phyloP scores from a whole-genome alignment of 2,113 vertebrate genomes.

The Accipiter cooperii region DNA sequence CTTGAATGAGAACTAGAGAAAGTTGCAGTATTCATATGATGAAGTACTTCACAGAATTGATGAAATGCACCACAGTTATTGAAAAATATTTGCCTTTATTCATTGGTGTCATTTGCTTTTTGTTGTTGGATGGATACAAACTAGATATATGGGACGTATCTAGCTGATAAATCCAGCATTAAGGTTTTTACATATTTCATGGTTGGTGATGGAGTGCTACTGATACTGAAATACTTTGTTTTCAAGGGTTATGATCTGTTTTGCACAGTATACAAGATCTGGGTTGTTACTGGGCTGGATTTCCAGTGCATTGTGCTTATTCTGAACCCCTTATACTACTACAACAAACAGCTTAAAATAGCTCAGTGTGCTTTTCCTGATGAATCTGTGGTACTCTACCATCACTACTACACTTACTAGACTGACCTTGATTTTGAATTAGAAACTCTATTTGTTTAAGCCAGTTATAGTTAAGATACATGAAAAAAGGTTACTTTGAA shows the following conservation, averaged over 20 bases:
- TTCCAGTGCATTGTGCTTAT: neutral
- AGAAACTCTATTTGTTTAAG: neutral
- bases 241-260: neutral
- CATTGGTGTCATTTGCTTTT: neutral
- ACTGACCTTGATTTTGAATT: neutral
- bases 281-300: neutral
- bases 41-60: neutral
- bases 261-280: neutral
- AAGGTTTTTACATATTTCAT: neutral
- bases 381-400: neutral
- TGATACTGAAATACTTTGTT: neutral
- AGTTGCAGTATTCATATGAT: neutral
- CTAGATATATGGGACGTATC: neutral
- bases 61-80: neutral
- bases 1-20: neutral
- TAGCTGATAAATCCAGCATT: neutral
- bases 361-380: neutral
- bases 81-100: neutral
- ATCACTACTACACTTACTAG: rapidly evolving
- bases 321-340: neutral
- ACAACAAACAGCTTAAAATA: neutral
- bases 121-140: neutral
- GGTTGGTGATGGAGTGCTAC: neutral
- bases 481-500: neutral
- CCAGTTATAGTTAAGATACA: neutral